Evolutionary conservation across 1,140 invertebrate species (phyloP).

Genomic region (Nylanderia fulva): DNA sequence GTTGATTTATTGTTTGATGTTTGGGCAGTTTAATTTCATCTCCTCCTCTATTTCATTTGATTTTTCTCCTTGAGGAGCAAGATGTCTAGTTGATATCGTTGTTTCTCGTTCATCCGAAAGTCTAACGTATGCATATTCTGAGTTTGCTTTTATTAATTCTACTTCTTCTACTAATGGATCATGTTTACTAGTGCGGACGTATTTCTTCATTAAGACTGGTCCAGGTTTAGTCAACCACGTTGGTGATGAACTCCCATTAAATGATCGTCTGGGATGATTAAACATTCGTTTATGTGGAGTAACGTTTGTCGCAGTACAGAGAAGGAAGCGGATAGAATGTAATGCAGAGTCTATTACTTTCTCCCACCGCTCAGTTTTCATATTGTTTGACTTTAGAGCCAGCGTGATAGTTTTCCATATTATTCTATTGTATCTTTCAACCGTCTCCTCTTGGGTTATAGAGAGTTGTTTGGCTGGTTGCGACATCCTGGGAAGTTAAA

Average conservation of each 20-base stretch:
- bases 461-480: background rate
- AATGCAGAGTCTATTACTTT: background rate
- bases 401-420: conserved; percentile 5
- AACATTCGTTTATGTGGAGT: background rate
- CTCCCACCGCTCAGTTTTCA: background rate
- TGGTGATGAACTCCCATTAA: background rate
- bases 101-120: too few species aligned
- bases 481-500: background rate
- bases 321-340: background rate
- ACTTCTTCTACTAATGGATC: background rate
- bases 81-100: too few species aligned
- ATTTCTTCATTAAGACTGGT: background rate
- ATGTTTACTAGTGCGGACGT: background rate
- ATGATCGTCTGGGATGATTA: background rate
- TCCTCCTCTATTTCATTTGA: too few species aligned
- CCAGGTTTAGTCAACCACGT: background rate
- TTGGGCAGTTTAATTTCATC: too few species aligned
- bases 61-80: too few species aligned
- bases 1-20: too few species aligned
- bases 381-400: background rate
- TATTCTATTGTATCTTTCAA: background rate
- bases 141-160: background rate
- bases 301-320: background rate
- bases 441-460: background rate
- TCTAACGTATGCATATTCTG: too few species aligned